A percentile compares a stretch with the other conserved stretches of the same genome.
These are phyloP conservation scores for Drosophila tristis DNA, from an alignment of 1,140 invertebrate genomes.

Conservation along the genomic window DNA sequence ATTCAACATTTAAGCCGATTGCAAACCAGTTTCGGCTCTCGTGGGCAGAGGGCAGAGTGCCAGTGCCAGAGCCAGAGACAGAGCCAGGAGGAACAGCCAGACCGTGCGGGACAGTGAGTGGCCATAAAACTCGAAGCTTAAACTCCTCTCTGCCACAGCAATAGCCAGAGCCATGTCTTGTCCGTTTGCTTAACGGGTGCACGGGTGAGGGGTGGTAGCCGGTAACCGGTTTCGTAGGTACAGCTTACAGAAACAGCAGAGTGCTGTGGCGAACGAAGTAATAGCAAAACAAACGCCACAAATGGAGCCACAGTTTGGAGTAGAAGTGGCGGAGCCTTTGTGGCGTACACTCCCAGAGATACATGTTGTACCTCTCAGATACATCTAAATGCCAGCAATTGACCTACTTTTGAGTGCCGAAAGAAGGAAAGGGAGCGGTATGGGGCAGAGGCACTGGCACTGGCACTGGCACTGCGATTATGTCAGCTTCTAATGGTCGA, in stretches of 20 bases:
- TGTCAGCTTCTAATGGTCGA: slow-evolving; percentile 61
- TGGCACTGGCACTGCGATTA: slow-evolving; percentile 45
- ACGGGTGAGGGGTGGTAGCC: background rate
- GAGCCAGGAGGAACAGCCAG: no score
- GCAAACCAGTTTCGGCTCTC: slow-evolving; percentile 51
- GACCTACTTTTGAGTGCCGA: slow-evolving; percentile 65
- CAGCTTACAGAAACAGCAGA: slow-evolving; percentile 32
- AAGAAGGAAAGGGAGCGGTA: no score
- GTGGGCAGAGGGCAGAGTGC: slow-evolving; percentile 61
- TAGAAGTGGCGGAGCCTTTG: slow-evolving; percentile 38
- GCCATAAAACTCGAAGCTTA: slow-evolving; percentile 44
- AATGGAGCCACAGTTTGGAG: slow-evolving; percentile 39
- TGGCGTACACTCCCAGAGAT: slow-evolving; percentile 35
- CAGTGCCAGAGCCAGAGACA: slow-evolving; percentile 42
- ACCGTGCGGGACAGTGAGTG: slow-evolving; percentile 38
- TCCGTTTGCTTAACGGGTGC: slow-evolving; percentile 33
- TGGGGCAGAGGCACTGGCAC: background rate
- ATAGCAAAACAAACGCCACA: slow-evolving; percentile 51
- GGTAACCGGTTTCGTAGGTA: slow-evolving; percentile 54
- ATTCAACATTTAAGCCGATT: slow-evolving; percentile 16
- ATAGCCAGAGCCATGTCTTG: background rate
- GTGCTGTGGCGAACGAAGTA: slow-evolving; percentile 19
- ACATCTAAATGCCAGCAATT: slow-evolving; percentile 74
- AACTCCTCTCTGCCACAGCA: slow-evolving; percentile 33
- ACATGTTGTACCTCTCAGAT: slow-evolving; percentile 44